phyloP scores from a whole-genome alignment of 2,888 invertebrate genomes.

The Lepidonotus clava region DNA sequence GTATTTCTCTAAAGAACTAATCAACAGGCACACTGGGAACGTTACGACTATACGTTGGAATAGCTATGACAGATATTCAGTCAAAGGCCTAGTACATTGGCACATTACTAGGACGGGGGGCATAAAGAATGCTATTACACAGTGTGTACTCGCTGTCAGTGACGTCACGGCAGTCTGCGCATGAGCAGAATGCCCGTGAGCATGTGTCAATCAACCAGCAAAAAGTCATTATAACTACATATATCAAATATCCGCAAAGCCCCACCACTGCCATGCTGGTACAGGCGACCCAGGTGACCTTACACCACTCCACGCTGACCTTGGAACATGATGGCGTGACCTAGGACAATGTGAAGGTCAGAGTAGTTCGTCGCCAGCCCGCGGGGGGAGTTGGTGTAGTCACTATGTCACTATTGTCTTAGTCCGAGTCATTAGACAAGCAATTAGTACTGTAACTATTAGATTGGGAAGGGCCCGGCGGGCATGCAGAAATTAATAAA shows the following conservation, averaged over 20 bases:
- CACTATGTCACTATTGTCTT: slow-evolving; percentile 4
- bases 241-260: not conserved
- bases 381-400: no score
- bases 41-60: no score
- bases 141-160: no score
- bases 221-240: not conserved
- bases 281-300: not conserved
- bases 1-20: no score
- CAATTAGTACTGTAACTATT: not conserved
- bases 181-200: not conserved
- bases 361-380: not conserved
- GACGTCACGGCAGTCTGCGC: not conserved
- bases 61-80: no score
- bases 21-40: no score
- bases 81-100: no score
- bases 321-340: not conserved
- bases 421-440: not conserved
- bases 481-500: no score
- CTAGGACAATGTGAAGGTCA: not conserved
- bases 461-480: no score
- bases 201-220: not conserved
- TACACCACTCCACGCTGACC: not conserved
- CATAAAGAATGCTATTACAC: no score
- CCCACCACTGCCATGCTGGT: no score
- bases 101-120: no score